Conservation (phyloP, 2,888 invertebrate species). For the Leptopterna dolabrata region DNA sequence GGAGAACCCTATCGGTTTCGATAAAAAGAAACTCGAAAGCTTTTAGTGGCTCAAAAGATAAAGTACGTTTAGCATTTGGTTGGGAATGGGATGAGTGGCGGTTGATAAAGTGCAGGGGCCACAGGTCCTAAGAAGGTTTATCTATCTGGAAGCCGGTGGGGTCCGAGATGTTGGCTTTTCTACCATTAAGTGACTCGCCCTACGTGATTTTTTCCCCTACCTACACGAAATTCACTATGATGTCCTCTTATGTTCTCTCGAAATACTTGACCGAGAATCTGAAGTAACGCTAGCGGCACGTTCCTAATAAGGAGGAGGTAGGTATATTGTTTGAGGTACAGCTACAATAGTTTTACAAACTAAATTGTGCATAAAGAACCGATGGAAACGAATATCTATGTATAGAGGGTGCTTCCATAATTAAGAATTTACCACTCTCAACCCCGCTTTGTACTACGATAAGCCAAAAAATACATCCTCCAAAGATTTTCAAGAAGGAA, state of each 20-base stretch:
- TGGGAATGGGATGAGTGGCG: constrained; percentile 41
- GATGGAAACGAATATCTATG: too few relatives aligned
- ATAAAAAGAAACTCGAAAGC: constrained; percentile 53
- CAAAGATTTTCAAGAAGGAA: too few relatives aligned
- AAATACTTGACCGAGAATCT: neutral
- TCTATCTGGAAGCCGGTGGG: constrained; percentile 34
- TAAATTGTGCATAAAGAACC: too few relatives aligned
- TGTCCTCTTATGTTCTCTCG: neutral
- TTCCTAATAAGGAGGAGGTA: too few relatives aligned
- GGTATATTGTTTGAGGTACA: too few relatives aligned
- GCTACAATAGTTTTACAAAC: too few relatives aligned
- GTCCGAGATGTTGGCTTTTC: constrained; percentile 19
- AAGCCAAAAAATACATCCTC: too few relatives aligned
- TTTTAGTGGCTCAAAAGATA: constrained; percentile 54
- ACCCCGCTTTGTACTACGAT: too few relatives aligned
- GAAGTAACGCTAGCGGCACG: too few relatives aligned
- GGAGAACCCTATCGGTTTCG: constrained; percentile 40
- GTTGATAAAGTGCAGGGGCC: constrained; percentile 43
- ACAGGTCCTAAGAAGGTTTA: constrained; percentile 37
- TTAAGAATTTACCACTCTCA: too few relatives aligned
- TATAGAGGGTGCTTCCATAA: too few relatives aligned
- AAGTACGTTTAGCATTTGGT: constrained; percentile 53
- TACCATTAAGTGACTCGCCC: constrained; percentile 15
- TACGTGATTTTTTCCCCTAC: neutral
- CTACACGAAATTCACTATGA: neutral